Evolutionary conservation across 2,888 invertebrate genomes (phyloP), one percentile per base, ranked within the genome.

Genomic region (Noctua janthe): DNA sequence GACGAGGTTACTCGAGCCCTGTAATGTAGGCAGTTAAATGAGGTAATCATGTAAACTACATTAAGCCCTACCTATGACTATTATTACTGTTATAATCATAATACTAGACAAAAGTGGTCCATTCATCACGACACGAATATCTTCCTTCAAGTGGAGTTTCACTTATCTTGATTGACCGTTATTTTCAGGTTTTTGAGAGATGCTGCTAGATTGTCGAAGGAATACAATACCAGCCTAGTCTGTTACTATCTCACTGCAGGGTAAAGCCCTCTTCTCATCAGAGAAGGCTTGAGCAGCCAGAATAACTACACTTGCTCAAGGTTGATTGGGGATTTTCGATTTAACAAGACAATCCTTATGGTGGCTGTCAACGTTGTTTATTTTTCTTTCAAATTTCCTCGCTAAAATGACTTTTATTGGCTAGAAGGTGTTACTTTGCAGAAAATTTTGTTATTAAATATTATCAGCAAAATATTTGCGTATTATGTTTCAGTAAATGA

Each of bases 1-100:
- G 51, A 98, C 98, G 47, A 99, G 96, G 94, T 98, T 98, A 92
- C 98, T 99, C 80, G 98, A 98, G 1, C 99, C 99, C 99, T 99
- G 91, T 54, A 76, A 82, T 70, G 1, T 69, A 56, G 7, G 11
- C 20, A 47, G 15, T 35, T 17, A 59, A 64, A 43, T 49, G 17
- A 49, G 54, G 20, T 76, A n/a, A n/a, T 54, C 13, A 54, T 54
- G 13, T 54, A n/a, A 23, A 35, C 13, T 76, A 35, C 17, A 56
- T 43, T n/a, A 43, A 7, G 23, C 23, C 56, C 56, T 23, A 56
- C 10, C 23, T 56, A 23, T 23, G 56, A n/a, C 7, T n/a, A 35
- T 49, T n/a, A 51, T 49, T 72, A 17, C 13, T 47, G n/a, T 49
- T 59, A 59, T 35, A 0, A 35, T 39, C 15, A 51, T n/a, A 23